Percentiles rank a stretch among this genome's conserved stretches.
Conservation (phyloP, 2,113 vertebrate genomes). For the Odobenus rosmarus region DNA sequence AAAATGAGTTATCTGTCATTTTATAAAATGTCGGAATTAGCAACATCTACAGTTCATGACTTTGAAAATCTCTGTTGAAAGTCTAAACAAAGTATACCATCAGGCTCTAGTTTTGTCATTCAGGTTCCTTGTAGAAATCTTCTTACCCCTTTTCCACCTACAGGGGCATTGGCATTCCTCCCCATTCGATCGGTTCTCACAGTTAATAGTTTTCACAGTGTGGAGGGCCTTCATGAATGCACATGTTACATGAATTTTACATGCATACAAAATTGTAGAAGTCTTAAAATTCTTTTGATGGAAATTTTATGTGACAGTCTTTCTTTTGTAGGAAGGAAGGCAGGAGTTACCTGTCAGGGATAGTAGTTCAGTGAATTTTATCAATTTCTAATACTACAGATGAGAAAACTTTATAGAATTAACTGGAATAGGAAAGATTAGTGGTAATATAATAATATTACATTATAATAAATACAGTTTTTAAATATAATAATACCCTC, state of each 20-base stretch:
- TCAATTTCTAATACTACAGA: background rate
- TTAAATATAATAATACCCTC: background rate
- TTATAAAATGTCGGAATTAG: conserved; percentile 49
- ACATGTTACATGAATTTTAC: background rate
- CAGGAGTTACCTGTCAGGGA: background rate
- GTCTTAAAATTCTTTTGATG: background rate
- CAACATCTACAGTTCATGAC: background rate
- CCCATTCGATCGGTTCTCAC: background rate
- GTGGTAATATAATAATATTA: background rate
- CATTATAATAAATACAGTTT: background rate
- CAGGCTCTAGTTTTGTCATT: background rate
- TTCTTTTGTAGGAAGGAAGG: background rate
- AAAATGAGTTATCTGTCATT: conserved; percentile 20
- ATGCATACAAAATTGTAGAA: background rate
- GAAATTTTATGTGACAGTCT: background rate
- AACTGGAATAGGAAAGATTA: background rate
- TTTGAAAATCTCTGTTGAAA: conserved; percentile 57
- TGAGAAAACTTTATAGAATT: background rate
- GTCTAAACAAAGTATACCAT: background rate
- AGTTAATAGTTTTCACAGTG: background rate
- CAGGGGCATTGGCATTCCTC: fast-evolving
- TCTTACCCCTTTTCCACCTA: background rate
- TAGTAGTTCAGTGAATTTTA: background rate
- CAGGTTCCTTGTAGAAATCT: background rate
- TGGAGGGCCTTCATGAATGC: background rate